A percentile compares a stretch with the other conserved stretches of the same genome.
Evolutionary conservation across 1,140 invertebrate species (phyloP).

Genomic region (Temnothorax curvispinosus): DNA sequence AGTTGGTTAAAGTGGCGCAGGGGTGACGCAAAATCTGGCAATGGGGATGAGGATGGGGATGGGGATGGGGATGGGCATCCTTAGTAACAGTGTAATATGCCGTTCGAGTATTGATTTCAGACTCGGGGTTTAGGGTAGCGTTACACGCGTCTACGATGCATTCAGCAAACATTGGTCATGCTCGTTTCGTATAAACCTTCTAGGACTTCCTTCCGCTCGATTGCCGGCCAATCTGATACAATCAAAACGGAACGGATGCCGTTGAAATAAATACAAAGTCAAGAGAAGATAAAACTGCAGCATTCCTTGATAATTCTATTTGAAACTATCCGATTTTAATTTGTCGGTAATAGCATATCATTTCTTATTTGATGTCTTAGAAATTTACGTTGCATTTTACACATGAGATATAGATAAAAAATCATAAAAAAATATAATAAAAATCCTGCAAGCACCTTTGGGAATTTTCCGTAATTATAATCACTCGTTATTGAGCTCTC

Average conservation of each 20-base stretch:
- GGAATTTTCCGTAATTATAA: too few species aligned
- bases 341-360: background rate
- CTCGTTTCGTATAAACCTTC: constrained; percentile 7
- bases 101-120: constrained; percentile 78
- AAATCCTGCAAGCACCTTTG: too few species aligned
- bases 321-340: background rate
- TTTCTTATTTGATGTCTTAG: background rate
- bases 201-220: constrained; percentile 30
- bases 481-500: too few species aligned
- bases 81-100: constrained; percentile 78
- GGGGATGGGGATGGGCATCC: constrained; percentile 70
- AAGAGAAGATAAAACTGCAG: background rate
- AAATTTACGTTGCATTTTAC: background rate
- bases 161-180: constrained; percentile 70
- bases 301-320: background rate
- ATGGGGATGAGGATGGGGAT: constrained; percentile 58
- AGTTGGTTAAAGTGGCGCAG: constrained; percentile 30
- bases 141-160: constrained; percentile 70
- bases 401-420: background rate
- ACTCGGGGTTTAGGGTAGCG: constrained; percentile 70
- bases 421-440: too few species aligned
- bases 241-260: background rate
- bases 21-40: constrained; percentile 64
- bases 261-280: background rate
- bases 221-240: constrained; percentile 11